A percentile compares a stretch with the other conserved stretches of the same genome.
Evolutionary conservation across 2,113 vertebrate species (phyloP).

Genomic region (Lepisosteus osseus): DNA sequence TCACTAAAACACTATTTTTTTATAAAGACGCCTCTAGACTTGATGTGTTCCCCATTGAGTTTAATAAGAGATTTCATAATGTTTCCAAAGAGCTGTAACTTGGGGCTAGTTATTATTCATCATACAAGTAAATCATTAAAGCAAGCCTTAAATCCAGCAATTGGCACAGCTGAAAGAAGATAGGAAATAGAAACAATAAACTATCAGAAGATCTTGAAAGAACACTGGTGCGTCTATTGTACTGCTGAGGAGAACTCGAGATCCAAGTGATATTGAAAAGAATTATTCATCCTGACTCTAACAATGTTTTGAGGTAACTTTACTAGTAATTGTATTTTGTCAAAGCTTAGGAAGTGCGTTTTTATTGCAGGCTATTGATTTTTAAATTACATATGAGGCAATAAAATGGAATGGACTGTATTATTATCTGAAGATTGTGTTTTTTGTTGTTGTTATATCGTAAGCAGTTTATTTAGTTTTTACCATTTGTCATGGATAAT

Average conservation of each 20-base stretch:
- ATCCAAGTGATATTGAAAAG: slow-evolving; percentile 9
- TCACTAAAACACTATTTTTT: slow-evolving; percentile 7
- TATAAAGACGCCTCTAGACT: background rate
- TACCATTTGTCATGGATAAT: background rate
- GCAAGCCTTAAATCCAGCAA: background rate
- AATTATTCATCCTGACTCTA: slow-evolving; percentile 23
- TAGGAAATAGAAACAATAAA: background rate
- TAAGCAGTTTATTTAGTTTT: slow-evolving; percentile 7
- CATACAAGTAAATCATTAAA: background rate
- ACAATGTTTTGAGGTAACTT: background rate
- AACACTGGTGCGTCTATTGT: background rate
- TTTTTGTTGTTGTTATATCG: slow-evolving; percentile 2
- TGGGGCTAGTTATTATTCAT: slow-evolving; percentile 15
- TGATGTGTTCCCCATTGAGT: background rate
- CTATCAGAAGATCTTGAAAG: slow-evolving; percentile 6
- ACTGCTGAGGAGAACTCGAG: background rate
- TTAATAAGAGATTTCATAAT: slow-evolving; percentile 18
- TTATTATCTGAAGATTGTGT: background rate
- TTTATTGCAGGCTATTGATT: slow-evolving; percentile 25
- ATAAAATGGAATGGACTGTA: slow-evolving; percentile 8
- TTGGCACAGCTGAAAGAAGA: background rate
- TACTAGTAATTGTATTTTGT: slow-evolving; percentile 22
- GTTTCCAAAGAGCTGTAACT: slow-evolving; percentile 1
- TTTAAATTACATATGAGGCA: slow-evolving; percentile 13
- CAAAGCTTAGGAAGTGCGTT: slow-evolving; percentile 16